Evolutionary conservation across 2,888 invertebrate species (phyloP), one percentile per base, ranked within the genome.

Genomic region (Eupithecia vulgata): DNA sequence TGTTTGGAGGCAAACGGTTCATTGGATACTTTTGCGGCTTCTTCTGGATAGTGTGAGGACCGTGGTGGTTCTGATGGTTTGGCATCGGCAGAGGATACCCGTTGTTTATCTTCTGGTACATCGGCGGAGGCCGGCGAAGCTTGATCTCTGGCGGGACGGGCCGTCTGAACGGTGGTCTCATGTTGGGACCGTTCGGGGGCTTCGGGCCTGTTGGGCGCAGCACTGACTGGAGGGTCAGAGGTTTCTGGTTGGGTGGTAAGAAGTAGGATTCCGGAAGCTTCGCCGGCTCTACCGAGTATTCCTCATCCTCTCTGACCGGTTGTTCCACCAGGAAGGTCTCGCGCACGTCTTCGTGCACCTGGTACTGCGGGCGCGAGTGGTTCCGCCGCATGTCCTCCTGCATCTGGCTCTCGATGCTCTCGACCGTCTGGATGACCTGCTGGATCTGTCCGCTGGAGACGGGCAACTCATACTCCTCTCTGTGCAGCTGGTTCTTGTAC

Each of bases 131-230:
- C 77, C 94, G 85, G 57, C 93, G 89, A n/a, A 92, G 76, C 77
- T 92, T 93, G 35, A 95, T 93, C 82, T 94, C 94, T n/a, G 93
- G 94, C 0, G 94, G 94, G 5, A 82, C 81, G 0, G 94, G 94
- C 13, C 94, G 87, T 62, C 94, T 87, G 76, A 90, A 94, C 0
- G 89, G 89, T 37, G 92, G 92, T 74, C 93, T 84, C 80, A 86
- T 85, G 52, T 88, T 87, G 10, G 34, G 64, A 1, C 84, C 87
- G 73, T 80, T 83, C 0, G 87, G 34, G 17, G 17, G 90, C 59
- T 87, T 88, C 64, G 88, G 88, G 10, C 85, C 83, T 35, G 80
- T 87, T 0, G 95, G 94, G 5, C 94, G 85, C 79, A 95, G 80
- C 1, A 94, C 95, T 6, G 92, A 85, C 78, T 95, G 95, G 30